A percentile compares a stretch with the other conserved stretches of the same genome.
phyloP scores from a whole-genome alignment of 2,113 vertebrate genomes.

The Orientallactaga bullata region DNA sequence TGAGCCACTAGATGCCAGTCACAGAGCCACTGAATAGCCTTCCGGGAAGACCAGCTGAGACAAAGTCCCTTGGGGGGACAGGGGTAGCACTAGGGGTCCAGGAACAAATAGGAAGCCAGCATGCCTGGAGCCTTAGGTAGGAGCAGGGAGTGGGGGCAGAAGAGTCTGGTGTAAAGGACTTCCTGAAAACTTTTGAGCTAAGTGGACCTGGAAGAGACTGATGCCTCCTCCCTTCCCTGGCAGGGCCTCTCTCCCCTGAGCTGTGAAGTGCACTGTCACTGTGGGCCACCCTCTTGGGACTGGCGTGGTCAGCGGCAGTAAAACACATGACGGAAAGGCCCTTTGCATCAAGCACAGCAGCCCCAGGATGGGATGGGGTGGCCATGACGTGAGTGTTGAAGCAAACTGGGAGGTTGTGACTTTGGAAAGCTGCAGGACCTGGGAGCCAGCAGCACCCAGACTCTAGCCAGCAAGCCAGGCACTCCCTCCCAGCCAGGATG shows the following conservation, averaged over 20 bases:
- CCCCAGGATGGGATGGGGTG: not conserved
- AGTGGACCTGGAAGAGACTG: not conserved
- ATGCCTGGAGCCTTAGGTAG: accelerated
- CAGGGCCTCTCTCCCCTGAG: slow-evolving; percentile 2
- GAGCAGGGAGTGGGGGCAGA: not conserved
- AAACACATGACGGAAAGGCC: slow-evolving; percentile 61
- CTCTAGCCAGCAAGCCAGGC: not conserved
- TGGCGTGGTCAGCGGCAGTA: not conserved
- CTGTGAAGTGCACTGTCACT: slow-evolving; percentile 31
- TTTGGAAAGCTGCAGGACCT: not conserved
- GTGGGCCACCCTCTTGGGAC: slow-evolving; percentile 30
- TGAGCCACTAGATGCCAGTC: not conserved
- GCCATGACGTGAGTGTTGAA: slow-evolving; percentile 37
- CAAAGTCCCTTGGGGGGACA: not conserved
- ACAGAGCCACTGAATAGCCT: not conserved
- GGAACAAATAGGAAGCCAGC: not conserved
- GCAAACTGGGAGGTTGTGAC: not conserved
- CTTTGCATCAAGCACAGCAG: not conserved
- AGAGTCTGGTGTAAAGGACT: not conserved
- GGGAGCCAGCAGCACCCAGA: not conserved
- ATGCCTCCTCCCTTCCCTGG: slow-evolving; percentile 1
- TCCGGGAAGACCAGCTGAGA: not conserved
- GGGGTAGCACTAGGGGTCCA: not conserved
- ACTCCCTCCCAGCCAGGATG: not conserved
- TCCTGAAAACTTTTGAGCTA: not conserved